Base-by-base conservation (phyloP, 2,113 vertebrate genomes). In the Nothocercus nigrocapillus region DNA sequence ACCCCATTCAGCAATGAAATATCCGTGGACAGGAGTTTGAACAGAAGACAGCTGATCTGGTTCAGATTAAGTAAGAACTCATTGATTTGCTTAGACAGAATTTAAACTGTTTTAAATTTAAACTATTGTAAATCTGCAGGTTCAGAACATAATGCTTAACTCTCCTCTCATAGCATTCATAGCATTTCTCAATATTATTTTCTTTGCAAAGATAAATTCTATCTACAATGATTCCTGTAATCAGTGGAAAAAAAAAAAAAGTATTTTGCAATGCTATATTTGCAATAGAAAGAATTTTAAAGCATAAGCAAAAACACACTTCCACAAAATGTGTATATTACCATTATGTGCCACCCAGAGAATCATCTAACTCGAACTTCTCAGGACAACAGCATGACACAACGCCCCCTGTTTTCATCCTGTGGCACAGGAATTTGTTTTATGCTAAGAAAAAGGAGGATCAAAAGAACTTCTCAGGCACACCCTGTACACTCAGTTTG, bases 391-490 rank as follows among this genome's bases (percentile, higher is more conserved):
- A 70, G 5, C 0, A 1, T 77, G 61, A 90, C 40, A 7, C 22
- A 36, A 40, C 72, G 13, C 56, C 27, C 9, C 0, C 0, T 25
- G 81, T 51, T 92, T 83, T 40, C 3, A 85, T 75, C 74, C 49
- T 0, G 12, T n/a, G 44, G 44, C 89, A 79, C 24, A 67, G 54
- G 78, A 91, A 87, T 91, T 77, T 88, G 22, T 87, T 94, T 94
- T 45, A 91, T 77, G 70, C 1, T 91, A n/a, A 18, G 10, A 91
- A 82, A 85, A 94, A 94, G 91, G 59, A 91, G 75, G 89, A 97
- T 95, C 93, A 92, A 92, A 96, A 95, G 70, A 80, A 36, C 54
- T 82, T 62, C 78, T 78, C 40, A 40, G 93, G 18, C 94, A 80
- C 91, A 91, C 89, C 87, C 85, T 85, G 22, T 67, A 40, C n/a